Evolutionary conservation across 2,113 vertebrate genomes (phyloP).

Genomic region (Neotoma lepida): DNA sequence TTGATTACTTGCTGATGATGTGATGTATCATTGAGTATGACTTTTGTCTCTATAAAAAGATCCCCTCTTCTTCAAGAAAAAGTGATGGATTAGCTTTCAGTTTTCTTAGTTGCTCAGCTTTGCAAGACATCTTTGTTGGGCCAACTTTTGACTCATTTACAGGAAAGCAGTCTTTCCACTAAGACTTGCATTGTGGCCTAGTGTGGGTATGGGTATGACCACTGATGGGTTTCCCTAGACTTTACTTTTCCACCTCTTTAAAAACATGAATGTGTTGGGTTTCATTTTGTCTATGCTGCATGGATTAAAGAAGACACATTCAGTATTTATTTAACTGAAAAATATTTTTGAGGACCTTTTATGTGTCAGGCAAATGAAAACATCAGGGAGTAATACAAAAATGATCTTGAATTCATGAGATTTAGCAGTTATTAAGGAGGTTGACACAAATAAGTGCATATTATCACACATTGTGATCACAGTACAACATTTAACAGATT

Average conservation of each 20-base stretch:
- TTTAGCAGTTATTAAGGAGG: not conserved
- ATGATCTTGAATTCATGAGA: not conserved
- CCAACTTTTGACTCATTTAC: slow-evolving; percentile 54
- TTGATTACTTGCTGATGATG: not conserved
- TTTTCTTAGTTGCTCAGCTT: slow-evolving; percentile 35
- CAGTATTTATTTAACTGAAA: not conserved
- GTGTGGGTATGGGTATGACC: not conserved
- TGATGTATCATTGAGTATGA: slow-evolving; percentile 26
- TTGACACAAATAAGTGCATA: not conserved
- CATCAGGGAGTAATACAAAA: slow-evolving; percentile 15
- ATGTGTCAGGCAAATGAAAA: not conserved
- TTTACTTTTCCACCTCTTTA: not conserved
- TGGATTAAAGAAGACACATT: not conserved
- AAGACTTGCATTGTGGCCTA: not conserved
- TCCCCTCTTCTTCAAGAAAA: slow-evolving; percentile 38
- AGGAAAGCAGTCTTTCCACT: slow-evolving; percentile 21
- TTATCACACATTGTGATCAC: not conserved
- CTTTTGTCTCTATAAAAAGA: slow-evolving; percentile 57
- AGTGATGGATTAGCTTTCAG: slow-evolving; percentile 28
- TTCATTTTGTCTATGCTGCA: not conserved
- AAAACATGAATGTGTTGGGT: not conserved
- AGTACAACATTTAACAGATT: not conserved
- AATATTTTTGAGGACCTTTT: not conserved
- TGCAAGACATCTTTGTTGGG: slow-evolving; percentile 33
- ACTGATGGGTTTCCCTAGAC: not conserved